phyloP scores from a whole-genome alignment of 2,113 vertebrate genomes.

The Pleuronectes platessa region DNA sequence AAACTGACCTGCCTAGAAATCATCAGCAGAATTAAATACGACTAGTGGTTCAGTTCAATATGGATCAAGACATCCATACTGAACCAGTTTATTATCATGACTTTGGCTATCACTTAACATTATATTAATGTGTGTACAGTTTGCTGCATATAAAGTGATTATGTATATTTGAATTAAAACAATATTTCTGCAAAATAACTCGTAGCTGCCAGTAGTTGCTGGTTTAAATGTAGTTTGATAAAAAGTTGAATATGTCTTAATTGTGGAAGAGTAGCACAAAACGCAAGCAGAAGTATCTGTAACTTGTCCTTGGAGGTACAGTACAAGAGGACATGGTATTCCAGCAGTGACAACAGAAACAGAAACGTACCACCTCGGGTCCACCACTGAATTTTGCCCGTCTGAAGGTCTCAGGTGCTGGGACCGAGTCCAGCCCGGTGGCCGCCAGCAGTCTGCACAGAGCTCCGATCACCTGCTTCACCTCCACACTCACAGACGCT shows the following conservation, averaged over 20 bases:
- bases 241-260: background rate
- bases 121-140: background rate
- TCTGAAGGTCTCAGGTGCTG: slow-evolving; percentile 78
- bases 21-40: background rate
- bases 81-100: too few species aligned
- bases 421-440: slow-evolving; percentile 64
- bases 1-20: slow-evolving; percentile 71
- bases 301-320: too few species aligned
- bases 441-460: slow-evolving; percentile 72
- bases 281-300: background rate
- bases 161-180: background rate
- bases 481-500: slow-evolving; percentile 67
- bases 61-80: too few species aligned
- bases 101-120: too few species aligned
- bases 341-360: background rate
- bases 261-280: background rate
- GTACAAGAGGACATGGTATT: background rate
- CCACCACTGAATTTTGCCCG: slow-evolving; percentile 79
- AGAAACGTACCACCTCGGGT: slow-evolving; percentile 66
- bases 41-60: too few species aligned
- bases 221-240: background rate
- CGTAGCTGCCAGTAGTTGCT: background rate
- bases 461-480: slow-evolving; percentile 74
- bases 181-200: background rate
- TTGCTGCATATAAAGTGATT: background rate